A percentile compares a stretch with the other conserved stretches of the same genome.
Conservation (phyloP, 2,888 invertebrate genomes). For the Tridacna crocea region DNA sequence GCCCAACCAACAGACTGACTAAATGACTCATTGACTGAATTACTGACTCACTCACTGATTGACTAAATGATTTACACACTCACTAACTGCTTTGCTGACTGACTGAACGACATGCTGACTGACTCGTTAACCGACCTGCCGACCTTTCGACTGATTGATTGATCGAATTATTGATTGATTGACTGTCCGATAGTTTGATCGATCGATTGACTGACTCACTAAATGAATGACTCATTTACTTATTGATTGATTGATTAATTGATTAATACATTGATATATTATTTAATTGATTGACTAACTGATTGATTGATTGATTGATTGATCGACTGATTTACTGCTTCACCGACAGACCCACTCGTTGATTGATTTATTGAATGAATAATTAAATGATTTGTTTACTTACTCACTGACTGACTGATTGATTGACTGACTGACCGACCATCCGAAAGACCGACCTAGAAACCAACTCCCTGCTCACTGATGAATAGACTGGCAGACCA, state of each 20-base stretch:
- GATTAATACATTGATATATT: no score
- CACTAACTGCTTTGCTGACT: not conserved
- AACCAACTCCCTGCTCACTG: not conserved
- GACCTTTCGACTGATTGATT: not conserved
- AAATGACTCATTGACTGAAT: not conserved
- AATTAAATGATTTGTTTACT: not conserved
- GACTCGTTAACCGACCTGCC: not conserved
- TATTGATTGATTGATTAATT: no score
- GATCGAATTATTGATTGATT: not conserved
- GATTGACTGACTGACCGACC: no score
- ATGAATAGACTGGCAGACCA: not conserved
- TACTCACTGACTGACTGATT: no score
- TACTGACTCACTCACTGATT: not conserved
- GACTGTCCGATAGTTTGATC: not conserved
- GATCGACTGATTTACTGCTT: no score
- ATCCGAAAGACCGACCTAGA: not conserved
- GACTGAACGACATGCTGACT: not conserved
- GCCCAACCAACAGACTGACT: not conserved
- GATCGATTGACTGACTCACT: not conserved
- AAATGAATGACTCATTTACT: not conserved
- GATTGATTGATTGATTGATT: no score
- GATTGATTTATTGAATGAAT: not conserved
- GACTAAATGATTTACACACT: not conserved
- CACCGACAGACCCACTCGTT: not conserved
- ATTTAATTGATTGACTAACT: no score